phyloP scores from a whole-genome alignment of 92 coral and sea anemone species.

The Scolanthus callimorphus region DNA sequence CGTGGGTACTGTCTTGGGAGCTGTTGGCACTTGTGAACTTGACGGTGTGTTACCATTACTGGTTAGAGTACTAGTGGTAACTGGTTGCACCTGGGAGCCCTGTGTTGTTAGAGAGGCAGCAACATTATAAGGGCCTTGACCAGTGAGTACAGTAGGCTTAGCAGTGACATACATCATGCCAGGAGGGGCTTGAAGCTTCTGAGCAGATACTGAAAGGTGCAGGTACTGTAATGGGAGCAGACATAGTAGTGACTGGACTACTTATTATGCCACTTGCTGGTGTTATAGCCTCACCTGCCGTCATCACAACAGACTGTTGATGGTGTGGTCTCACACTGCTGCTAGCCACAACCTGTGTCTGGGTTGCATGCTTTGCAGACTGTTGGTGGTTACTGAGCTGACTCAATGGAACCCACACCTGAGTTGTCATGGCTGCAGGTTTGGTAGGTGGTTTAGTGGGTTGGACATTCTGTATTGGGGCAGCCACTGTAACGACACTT shows the following conservation, averaged over 20 bases:
- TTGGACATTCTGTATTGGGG: background rate
- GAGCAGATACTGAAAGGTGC: slow-evolving; percentile 14
- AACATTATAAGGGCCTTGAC: slow-evolving; percentile 11
- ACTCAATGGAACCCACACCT: background rate
- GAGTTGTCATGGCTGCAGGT: background rate
- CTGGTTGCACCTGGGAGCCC: slow-evolving; percentile 17
- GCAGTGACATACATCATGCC: slow-evolving; percentile 46
- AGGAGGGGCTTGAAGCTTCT: slow-evolving; percentile 23
- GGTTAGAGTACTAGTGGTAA: slow-evolving; percentile 9
- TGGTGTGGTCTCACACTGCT: background rate
- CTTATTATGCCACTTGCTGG: too few species aligned
- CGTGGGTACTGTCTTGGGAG: slow-evolving; percentile 4
- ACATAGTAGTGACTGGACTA: background rate
- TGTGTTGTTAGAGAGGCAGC: slow-evolving; percentile 17
- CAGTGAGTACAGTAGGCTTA: slow-evolving; percentile 17
- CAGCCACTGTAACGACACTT: background rate
- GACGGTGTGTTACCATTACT: slow-evolving; percentile 6
- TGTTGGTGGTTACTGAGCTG: background rate
- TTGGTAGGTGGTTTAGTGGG: background rate
- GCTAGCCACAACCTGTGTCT: background rate
- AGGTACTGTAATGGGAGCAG: background rate
- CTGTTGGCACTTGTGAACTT: slow-evolving; percentile 9
- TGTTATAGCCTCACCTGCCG: too few species aligned
- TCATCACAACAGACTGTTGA: too few species aligned
- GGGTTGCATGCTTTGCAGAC: background rate